Base-by-base conservation (phyloP, 2,797 vertebrate genomes). In the Phyllotis vaccarum region DNA sequence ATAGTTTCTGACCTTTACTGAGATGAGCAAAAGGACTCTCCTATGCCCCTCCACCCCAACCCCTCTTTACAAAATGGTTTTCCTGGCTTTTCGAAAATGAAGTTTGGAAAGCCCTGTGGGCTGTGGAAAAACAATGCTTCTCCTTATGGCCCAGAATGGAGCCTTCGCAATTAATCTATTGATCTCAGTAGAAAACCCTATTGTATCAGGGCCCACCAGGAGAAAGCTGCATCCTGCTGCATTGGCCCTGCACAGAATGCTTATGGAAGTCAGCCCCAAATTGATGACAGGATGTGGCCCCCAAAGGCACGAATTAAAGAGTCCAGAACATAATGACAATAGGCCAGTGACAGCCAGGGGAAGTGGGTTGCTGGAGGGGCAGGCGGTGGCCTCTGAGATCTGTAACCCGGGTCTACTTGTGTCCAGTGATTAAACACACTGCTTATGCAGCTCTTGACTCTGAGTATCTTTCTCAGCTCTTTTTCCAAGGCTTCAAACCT, bases 131-230 rank as follows among this genome's bases (percentile, higher is more conserved):
- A 98, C 98, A 98, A 98, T 98, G 97, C 97, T 85, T 97, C 95
- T 97, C 97, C 98, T 97, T 95, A 97, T 98, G 98, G 97, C 96
- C 95, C 75, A 0, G 81, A 98, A 97, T 34, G 86, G 95, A 98
- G 92, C 83, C 3, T 97, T 97, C 79, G 98, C 97, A 96, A 97
- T 93, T 98, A 97, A 98, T 98, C 98, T 98, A 98, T 98, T 98
- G 98, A 98, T 98, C 97, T 98, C 97, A 97, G 98, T 98, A 98
- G 98, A 98, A 98, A 98, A 98, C 98, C 94, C 98, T 98, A 98
- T 98, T 98, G 98, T 98, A 98, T 98, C 98, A 98, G 97, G 91
- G 97, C 96, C 95, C 46, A 10, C 97, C 97, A 96, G 96, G 97
- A 98, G 96, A 96, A 96, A 95, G 97, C 98, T 98, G 98, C 97